A percentile compares a stretch with the other conserved stretches of the same genome.
Evolutionary conservation across 2,888 invertebrate species (phyloP).

Genomic region (Ferdinandea cuprea): DNA sequence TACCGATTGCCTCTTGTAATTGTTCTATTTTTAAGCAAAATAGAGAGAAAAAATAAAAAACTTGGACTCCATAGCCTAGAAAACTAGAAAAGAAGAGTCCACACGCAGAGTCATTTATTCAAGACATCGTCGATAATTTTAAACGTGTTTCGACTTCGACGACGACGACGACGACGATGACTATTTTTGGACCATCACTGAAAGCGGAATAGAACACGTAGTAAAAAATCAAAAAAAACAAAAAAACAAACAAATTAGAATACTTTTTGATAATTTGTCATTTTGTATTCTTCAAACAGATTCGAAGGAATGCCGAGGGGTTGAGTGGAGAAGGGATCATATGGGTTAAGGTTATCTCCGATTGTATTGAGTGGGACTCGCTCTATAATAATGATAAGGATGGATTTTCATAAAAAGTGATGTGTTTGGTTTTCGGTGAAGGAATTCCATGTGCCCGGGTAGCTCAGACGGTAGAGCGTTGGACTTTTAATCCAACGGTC

Average conservation of each 20-base stretch:
- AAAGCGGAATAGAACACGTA: conserved; percentile 11
- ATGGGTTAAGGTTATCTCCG: conserved; percentile 40
- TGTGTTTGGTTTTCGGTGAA: conserved; percentile 2
- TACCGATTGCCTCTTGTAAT: conserved; percentile 6
- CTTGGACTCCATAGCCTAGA: conserved; percentile 11
- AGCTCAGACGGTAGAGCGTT: conserved; percentile 80
- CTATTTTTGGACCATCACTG: conserved; percentile 42
- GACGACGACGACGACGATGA: too few relatives aligned
- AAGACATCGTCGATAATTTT: conserved; percentile 50
- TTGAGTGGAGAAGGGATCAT: too few relatives aligned
- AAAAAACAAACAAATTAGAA: too few relatives aligned
- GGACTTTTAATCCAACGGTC: conserved; percentile 80
- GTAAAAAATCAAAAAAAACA: too few relatives aligned
- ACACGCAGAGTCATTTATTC: conserved; percentile 1
- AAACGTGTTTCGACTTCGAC: conserved; percentile 39
- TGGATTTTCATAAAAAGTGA: neutral
- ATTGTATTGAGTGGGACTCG: conserved; percentile 13
- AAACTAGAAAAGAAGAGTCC: neutral
- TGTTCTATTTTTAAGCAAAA: conserved; percentile 42
- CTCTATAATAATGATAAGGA: conserved; percentile 37
- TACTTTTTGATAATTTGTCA: conserved; percentile 42
- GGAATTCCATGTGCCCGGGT: too few relatives aligned
- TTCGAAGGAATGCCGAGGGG: too few relatives aligned
- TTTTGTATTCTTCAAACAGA: too few relatives aligned
- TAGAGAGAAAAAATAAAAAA: too few relatives aligned